A percentile compares a stretch with the other conserved stretches of the same genome.
Evolutionary conservation across 2,888 invertebrate species (phyloP).

Genomic region (Dorcus parallelipipedus): DNA sequence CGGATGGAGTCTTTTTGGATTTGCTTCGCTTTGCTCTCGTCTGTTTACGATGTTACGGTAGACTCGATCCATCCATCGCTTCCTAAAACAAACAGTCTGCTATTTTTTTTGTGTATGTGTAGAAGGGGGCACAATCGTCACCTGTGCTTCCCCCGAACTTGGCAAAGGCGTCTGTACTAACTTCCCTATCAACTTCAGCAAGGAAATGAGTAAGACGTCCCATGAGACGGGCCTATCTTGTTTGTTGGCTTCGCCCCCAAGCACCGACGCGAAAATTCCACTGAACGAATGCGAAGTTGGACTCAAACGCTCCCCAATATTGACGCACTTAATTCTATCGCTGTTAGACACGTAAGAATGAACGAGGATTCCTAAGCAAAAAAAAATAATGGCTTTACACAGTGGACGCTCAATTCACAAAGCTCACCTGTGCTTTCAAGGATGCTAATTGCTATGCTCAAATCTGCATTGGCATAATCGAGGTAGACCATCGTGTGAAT

Average conservation of each 20-base stretch:
- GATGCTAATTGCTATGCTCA: constrained; percentile 69
- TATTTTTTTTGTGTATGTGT: not conserved
- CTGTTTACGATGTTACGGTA: constrained; percentile 63
- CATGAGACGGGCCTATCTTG: constrained; percentile 67
- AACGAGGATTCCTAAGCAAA: constrained; percentile 49
- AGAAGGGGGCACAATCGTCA: constrained; percentile 15
- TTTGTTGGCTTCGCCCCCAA: constrained; percentile 60
- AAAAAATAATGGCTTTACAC: not conserved
- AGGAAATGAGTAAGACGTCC: constrained; percentile 67
- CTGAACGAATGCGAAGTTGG: constrained; percentile 60
- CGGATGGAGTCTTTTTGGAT: constrained; percentile 44
- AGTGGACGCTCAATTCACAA: not conserved
- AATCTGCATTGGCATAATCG: constrained; percentile 65
- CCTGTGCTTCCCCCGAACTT: constrained; percentile 46
- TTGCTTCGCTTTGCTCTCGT: constrained; percentile 79
- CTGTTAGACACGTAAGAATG: constrained; percentile 55
- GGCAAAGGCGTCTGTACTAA: constrained; percentile 62
- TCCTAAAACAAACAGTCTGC: constrained; percentile 31
- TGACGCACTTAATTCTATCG: constrained; percentile 56
- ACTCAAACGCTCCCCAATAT: constrained; percentile 51
- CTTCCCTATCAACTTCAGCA: constrained; percentile 62
- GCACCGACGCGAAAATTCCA: constrained; percentile 72
- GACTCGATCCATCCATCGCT: constrained; percentile 49
- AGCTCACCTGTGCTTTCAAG: constrained; percentile 66
- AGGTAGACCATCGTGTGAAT: constrained; percentile 63